Percentiles rank a stretch among this genome's conserved stretches.
Evolutionary conservation across 2,888 invertebrate species (phyloP).

Genomic region (Drosophila birchii): DNA sequence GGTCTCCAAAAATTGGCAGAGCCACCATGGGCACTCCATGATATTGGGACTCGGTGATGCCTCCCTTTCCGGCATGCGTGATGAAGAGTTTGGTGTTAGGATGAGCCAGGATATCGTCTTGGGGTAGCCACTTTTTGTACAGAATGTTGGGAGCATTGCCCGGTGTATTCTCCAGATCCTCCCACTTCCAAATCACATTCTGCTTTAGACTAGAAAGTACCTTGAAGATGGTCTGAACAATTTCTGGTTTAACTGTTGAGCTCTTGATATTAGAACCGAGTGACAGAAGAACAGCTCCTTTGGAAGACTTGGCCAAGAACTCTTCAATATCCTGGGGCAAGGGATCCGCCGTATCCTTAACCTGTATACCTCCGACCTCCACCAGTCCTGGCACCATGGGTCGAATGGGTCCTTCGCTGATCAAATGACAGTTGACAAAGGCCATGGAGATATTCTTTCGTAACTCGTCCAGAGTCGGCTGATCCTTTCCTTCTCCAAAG

Average conservation of each 20-base stretch:
- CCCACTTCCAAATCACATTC: slow-evolving; percentile 90
- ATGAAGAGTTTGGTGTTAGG: slow-evolving; percentile 87
- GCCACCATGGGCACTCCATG: slow-evolving; percentile 86
- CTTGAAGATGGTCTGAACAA: slow-evolving; percentile 86
- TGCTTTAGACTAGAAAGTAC: slow-evolving; percentile 87
- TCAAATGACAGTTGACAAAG: slow-evolving; percentile 75
- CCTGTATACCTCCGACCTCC: slow-evolving; percentile 84
- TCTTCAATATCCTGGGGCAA: slow-evolving; percentile 82
- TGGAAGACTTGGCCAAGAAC: slow-evolving; percentile 80
- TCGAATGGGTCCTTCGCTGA: slow-evolving; percentile 79
- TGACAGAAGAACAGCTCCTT: slow-evolving; percentile 85
- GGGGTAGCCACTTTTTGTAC: slow-evolving; percentile 88
- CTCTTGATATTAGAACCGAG: slow-evolving; percentile 84
- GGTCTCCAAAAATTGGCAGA: slow-evolving; percentile 82
- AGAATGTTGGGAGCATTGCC: slow-evolving; percentile 84
- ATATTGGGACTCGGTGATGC: slow-evolving; percentile 87
- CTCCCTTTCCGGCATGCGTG: slow-evolving; percentile 88
- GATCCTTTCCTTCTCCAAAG: slow-evolving; percentile 46
- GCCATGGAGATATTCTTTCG: slow-evolving; percentile 79
- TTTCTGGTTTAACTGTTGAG: slow-evolving; percentile 85
- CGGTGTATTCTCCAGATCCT: slow-evolving; percentile 85
- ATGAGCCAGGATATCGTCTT: slow-evolving; percentile 88
- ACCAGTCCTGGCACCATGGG: slow-evolving; percentile 79
- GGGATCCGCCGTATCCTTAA: slow-evolving; percentile 78
- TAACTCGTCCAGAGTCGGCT: slow-evolving; percentile 67